Evolutionary conservation across 2,888 invertebrate species (phyloP).

Genomic region (Drosophila diplacantha): DNA sequence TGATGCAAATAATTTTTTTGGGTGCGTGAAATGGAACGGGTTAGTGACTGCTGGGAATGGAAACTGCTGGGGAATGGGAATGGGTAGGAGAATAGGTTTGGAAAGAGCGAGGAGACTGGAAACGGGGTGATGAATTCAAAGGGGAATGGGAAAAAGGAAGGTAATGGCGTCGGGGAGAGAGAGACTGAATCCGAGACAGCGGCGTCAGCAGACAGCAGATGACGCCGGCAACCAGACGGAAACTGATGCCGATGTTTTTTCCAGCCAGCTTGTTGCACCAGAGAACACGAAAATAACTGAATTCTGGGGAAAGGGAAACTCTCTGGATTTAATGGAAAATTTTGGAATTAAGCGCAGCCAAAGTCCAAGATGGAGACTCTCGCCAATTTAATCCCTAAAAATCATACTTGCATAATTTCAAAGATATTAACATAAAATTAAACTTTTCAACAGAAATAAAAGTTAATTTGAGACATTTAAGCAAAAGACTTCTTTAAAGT

Average conservation of each 20-base stretch:
- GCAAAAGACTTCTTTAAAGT: slow-evolving; percentile 2
- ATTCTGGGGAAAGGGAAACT: slow-evolving; percentile 8
- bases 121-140: slow-evolving; percentile 1
- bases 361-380: background rate
- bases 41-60: slow-evolving; percentile 3
- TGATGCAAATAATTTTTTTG: background rate
- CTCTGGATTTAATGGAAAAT: slow-evolving; percentile 5
- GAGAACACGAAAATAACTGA: slow-evolving; percentile 41
- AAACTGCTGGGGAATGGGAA: background rate
- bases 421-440: background rate
- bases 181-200: slow-evolving; percentile 24
- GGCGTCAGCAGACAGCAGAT: slow-evolving; percentile 52
- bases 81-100: background rate
- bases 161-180: slow-evolving; percentile 19
- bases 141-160: slow-evolving; percentile 6
- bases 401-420: too few relatives aligned
- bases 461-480: background rate
- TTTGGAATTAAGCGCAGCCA: slow-evolving; percentile 3
- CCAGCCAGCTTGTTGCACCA: slow-evolving; percentile 43
- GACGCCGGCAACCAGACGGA: slow-evolving; percentile 49
- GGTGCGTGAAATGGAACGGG: background rate
- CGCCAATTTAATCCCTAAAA: background rate
- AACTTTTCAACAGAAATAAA: background rate
- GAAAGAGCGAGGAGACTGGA: background rate
- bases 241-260: slow-evolving; percentile 43